Evolutionary conservation across 2,888 invertebrate genomes (phyloP).

Genomic region (Eudemis profundana): DNA sequence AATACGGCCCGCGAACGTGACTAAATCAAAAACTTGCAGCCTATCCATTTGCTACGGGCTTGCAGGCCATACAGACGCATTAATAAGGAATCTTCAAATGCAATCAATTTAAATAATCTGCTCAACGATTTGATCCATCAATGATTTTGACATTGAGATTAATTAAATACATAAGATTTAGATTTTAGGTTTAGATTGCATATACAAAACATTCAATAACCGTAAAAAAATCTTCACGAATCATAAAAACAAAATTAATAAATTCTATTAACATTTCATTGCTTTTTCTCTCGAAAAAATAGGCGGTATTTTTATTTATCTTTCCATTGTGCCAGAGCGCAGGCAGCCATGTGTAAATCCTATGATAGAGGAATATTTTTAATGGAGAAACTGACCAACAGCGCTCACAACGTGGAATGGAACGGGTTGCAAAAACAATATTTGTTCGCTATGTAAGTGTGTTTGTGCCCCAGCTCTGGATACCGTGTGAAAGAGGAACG

Average conservation of each 20-base stretch:
- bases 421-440: conserved; percentile 47
- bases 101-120: too few species aligned
- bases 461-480: conserved; percentile 45
- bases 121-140: too few species aligned
- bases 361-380: conserved; percentile 75
- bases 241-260: conserved; percentile 10
- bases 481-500: not conserved
- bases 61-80: too few species aligned
- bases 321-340: conserved; percentile 72
- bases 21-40: too few species aligned
- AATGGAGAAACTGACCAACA: conserved; percentile 63
- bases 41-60: too few species aligned
- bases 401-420: conserved; percentile 32
- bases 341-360: conserved; percentile 78
- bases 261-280: conserved; percentile 16
- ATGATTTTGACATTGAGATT: too few species aligned
- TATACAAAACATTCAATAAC: too few species aligned
- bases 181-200: conserved; percentile 1
- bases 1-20: too few species aligned
- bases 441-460: conserved; percentile 57
- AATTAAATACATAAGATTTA: too few species aligned
- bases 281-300: conserved; percentile 59
- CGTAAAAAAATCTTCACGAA: too few species aligned
- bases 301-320: conserved; percentile 75
- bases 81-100: too few species aligned